Evolutionary conservation across 2,888 invertebrate genomes (phyloP), one percentile per base, ranked within the genome.

Genomic region (Parasteatoda lunata): DNA sequence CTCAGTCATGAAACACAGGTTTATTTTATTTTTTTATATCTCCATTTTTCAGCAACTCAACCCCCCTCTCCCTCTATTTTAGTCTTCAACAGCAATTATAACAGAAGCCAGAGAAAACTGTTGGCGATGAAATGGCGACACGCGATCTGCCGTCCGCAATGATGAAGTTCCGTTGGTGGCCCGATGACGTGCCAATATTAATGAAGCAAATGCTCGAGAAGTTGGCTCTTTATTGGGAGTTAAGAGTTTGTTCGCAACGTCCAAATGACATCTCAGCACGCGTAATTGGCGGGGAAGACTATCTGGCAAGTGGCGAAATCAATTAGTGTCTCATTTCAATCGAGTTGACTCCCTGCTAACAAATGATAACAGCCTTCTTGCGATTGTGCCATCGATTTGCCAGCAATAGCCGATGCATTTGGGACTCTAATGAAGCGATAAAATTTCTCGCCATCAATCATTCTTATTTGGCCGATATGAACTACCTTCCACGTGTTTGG

Each of bases 261-360:
- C 59, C 80, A 77, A 86, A 80, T 77, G 85, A 79, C 79, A 79
- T 49, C 75, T 30, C 59, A 30, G 77, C 77, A 86, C 77, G 85
- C 80, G 77, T 86, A 86, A 86, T 86, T 86, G 85, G 80, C 71
- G 52, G 72, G 59, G 59, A 30, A 59, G 59, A 59, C 59, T 59
- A 59, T 59, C 66, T 65, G 59, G 84, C 76, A 84, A 84, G 77
- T 86, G 80, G 54, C 71, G 72, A 72, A 86, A 86, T 86, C 85
- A 86, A 86, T 86, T 86, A 86, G 80, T 66, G 85, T 86, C 85
- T 49, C 85, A 86, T 86, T 86, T 80, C 80, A 80, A 80, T 86
- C 85, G 80, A 45, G 54, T 54, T 66, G 59, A 48, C 66, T 69
- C 76, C 47, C 59, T 65, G 77, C 54, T 77, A 84, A 84, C 77